Base-by-base conservation (phyloP, 1,140 invertebrate species). In the Drosophila jambulina region DNA sequence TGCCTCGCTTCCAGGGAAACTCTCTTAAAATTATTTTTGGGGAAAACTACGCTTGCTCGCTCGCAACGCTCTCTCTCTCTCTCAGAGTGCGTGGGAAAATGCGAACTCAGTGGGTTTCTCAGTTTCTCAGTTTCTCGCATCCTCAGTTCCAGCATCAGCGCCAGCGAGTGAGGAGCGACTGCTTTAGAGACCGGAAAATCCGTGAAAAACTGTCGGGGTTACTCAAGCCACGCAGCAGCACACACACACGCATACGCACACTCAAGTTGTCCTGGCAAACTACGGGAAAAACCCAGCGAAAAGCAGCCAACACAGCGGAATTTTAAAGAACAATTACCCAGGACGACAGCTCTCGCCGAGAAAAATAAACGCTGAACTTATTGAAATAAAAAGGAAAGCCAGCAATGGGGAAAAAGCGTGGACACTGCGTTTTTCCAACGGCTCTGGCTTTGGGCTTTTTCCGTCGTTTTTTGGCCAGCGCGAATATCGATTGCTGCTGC, bases 101-200 rank as follows among this genome's bases (percentile, higher is more conserved):
- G 76, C 58, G 58, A 78, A 23, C 42, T 36, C 62, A 23, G 36
- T 36, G 29, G 23, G 21, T 15, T 45, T n/a, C 54, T 40, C 51
- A 54, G 32, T 12, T 51, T n/a, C 53, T 40, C 53, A 62, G 45
- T n/a, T n/a, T n/a, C n/a, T n/a, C n/a, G n/a, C n/a, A n/a, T n/a
- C 49, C 71, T 88, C 74, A 87, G 84, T 87, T 88, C 84, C 84
- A 87, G 84, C 84, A 83, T 88, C 84, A 87, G 72, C 81, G 84
- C 72, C 84, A 64, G 48, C 64, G 80, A 75, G 84, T 75, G 80
- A 70, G 80, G 80, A 78, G 65, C 75, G 45, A 48, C 46, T 60
- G 34, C 34, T 43, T 60, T 43, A 38, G 45, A 29, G 54, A 51
- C 54, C 53, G 54, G 67, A 72, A 60, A 60, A 36, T 34, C 68